Conservation (phyloP, 2,888 invertebrate genomes). For the Parnassius mnemosyne region DNA sequence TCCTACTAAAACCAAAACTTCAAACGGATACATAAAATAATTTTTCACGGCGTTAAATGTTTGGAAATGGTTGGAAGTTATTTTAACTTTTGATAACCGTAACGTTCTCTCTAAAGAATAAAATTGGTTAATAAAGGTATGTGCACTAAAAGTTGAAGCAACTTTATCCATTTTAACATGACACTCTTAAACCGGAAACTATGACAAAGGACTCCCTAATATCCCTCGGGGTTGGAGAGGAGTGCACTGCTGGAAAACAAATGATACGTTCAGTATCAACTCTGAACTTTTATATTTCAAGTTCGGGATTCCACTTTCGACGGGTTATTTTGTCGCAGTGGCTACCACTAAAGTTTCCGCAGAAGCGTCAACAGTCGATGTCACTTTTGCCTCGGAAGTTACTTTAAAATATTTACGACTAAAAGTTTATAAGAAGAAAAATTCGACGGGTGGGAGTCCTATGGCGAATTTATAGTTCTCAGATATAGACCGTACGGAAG, state of each 20-base stretch:
- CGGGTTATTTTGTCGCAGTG: slow-evolving; percentile 69
- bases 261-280: slow-evolving; percentile 49
- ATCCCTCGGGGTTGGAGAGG: slow-evolving; percentile 33
- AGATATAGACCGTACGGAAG: slow-evolving; percentile 60
- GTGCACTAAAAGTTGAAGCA: slow-evolving; percentile 30
- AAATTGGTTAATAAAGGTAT: slow-evolving; percentile 21
- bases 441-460: slow-evolving; percentile 54
- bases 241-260: slow-evolving; percentile 53
- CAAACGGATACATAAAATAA: no score
- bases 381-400: slow-evolving; percentile 71
- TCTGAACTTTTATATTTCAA: slow-evolving; percentile 71
- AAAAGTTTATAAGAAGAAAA: slow-evolving; percentile 61
- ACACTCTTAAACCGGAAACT: slow-evolving; percentile 36
- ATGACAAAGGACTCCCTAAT: slow-evolving; percentile 38
- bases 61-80: not conserved
- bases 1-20: no score
- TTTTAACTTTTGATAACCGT: slow-evolving; percentile 1
- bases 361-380: slow-evolving; percentile 68
- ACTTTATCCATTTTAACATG: slow-evolving; percentile 20
- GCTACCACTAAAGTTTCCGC: slow-evolving; percentile 58
- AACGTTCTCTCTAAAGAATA: slow-evolving; percentile 16
- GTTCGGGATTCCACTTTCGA: slow-evolving; percentile 58
- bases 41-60: not conserved
- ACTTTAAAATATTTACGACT: slow-evolving; percentile 80
- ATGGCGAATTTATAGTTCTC: slow-evolving; percentile 66